Conservation (phyloP, 2,113 vertebrate genomes). For the Nannobrachium achirus region DNA sequence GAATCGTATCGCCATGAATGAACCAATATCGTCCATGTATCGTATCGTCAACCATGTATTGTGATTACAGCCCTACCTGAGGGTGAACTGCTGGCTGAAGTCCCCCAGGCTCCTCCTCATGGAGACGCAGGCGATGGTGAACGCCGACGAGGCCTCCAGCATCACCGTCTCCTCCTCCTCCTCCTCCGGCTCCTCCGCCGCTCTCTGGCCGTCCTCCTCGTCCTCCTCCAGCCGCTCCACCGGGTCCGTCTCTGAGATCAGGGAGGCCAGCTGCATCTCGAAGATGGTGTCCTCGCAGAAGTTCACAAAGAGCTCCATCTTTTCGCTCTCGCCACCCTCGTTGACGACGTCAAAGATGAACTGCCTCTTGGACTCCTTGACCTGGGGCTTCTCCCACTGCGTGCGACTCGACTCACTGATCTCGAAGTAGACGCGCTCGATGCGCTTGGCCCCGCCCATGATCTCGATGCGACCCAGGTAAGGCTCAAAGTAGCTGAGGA, state of each 20-base stretch:
- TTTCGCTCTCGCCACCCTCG: constrained; percentile 97
- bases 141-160: constrained; percentile 89
- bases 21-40: no score
- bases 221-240: constrained; percentile 87
- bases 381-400: constrained; percentile 98
- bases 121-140: constrained; percentile 87
- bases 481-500: constrained; percentile 96
- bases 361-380: constrained; percentile 97
- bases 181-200: constrained; percentile 77
- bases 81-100: constrained; percentile 85
- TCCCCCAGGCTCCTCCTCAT: constrained; percentile 83
- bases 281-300: constrained; percentile 99
- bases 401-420: constrained; percentile 96
- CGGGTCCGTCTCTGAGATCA: constrained; percentile 93
- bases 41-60: no score
- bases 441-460: constrained; percentile 97
- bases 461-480: constrained; percentile 96
- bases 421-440: constrained; percentile 97
- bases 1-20: no score
- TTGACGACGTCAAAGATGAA: constrained; percentile 99
- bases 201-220: constrained; percentile 77
- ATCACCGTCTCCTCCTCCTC: constrained; percentile 81
- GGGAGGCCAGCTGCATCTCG: constrained; percentile 97
- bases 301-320: constrained; percentile 99
- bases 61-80: no score